A percentile compares a stretch with the other conserved stretches of the same genome.
phyloP scores from a whole-genome alignment of 2,113 vertebrate species.

The Gambusia holbrooki region DNA sequence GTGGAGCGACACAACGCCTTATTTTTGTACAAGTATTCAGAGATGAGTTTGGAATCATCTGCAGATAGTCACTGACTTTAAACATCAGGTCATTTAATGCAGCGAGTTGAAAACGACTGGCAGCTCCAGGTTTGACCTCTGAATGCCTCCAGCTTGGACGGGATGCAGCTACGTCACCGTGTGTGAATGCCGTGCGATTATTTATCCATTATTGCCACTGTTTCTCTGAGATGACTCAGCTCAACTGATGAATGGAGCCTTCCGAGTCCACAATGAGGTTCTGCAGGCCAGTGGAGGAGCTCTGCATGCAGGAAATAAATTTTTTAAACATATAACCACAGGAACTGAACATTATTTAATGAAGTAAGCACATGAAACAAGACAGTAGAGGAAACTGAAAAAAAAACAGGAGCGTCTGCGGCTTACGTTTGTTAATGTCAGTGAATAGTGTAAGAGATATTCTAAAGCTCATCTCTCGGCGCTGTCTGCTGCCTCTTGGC shows the following conservation, averaged over 20 bases:
- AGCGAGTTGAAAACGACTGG: background rate
- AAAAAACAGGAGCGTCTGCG: conserved; percentile 20
- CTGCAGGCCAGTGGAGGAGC: background rate
- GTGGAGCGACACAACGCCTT: background rate
- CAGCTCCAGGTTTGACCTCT: conserved; percentile 13
- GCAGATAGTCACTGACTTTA: conserved; percentile 23
- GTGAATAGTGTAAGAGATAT: conserved; percentile 69
- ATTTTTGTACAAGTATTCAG: conserved; percentile 30
- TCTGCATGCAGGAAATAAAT: background rate
- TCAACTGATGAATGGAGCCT: conserved; percentile 29
- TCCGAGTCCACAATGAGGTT: conserved; percentile 14
- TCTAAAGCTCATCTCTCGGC: conserved; percentile 71
- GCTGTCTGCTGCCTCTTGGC: conserved; percentile 64
- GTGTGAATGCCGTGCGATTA: background rate
- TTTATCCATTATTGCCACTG: conserved; percentile 6
- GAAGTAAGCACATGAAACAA: conserved; percentile 13
- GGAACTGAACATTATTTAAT: background rate
- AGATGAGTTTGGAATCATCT: conserved; percentile 5
- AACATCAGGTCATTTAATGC: conserved; percentile 10
- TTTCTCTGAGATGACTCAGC: background rate
- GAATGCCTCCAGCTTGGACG: background rate
- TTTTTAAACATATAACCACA: background rate
- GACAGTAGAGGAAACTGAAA: background rate
- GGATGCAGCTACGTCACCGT: background rate
- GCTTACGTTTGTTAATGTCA: conserved; percentile 68